A percentile compares a stretch with the other conserved stretches of the same genome.
Evolutionary conservation across 2,888 invertebrate species (phyloP).

Genomic region (Cheilosia soror): DNA sequence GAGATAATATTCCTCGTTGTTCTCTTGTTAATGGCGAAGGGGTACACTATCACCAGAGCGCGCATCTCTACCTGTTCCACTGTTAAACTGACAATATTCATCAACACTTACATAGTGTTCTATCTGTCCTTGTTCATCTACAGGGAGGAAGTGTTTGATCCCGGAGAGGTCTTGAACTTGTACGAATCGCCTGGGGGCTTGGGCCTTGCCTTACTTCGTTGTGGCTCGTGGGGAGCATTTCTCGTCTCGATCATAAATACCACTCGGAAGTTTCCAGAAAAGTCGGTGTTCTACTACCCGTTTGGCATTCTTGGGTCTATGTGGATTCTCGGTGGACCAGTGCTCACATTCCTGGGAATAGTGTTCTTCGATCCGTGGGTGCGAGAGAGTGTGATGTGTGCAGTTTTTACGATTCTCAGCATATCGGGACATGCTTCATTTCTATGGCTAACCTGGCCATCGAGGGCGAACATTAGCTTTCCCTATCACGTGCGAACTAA

Average conservation of each 20-base stretch:
- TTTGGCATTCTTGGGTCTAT: constrained; percentile 92
- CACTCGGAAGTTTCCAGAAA: constrained; percentile 92
- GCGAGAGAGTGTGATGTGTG: constrained; percentile 90
- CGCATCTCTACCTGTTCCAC: constrained; percentile 89
- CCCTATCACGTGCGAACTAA: constrained; percentile 95
- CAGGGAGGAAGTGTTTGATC: constrained; percentile 94
- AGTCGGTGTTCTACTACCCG: constrained; percentile 92
- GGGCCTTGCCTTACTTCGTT: constrained; percentile 89
- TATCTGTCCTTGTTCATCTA: constrained; percentile 92
- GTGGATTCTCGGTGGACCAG: constrained; percentile 94
- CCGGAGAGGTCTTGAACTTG: constrained; percentile 94
- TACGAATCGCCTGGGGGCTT: constrained; percentile 97
- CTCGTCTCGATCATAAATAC: constrained; percentile 86
- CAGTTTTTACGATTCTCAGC: constrained; percentile 87
- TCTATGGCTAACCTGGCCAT: constrained; percentile 91
- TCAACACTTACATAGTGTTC: constrained; percentile 89
- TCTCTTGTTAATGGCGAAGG: constrained; percentile 93
- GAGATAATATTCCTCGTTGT: constrained; percentile 91
- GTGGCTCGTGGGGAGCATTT: constrained; percentile 94
- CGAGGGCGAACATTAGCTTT: constrained; percentile 94
- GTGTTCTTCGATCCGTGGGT: constrained; percentile 92
- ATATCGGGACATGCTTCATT: constrained; percentile 89
- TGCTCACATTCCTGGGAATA: constrained; percentile 91
- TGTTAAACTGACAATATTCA: constrained; percentile 91
- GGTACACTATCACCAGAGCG: constrained; percentile 95